Conservation (phyloP, 2,797 vertebrate genomes). For the Eulemur mongoz region DNA sequence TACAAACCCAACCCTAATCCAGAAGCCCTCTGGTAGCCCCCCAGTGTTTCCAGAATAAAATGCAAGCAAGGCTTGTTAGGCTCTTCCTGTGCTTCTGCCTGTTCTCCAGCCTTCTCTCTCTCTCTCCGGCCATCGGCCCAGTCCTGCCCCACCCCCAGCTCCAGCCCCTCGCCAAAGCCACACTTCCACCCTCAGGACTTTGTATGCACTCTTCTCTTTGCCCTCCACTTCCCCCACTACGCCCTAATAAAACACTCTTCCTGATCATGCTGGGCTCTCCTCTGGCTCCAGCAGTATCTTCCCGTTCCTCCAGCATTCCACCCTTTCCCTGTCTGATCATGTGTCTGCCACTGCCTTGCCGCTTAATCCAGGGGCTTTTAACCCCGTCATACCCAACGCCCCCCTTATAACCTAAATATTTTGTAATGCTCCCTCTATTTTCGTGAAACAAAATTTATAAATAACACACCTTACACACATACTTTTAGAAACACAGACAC, state of each 20-base stretch:
- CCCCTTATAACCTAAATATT: neutral
- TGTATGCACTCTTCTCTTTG: neutral
- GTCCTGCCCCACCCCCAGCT: too few species aligned
- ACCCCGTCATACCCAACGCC: neutral
- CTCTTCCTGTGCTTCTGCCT: neutral
- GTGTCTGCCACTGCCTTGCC: neutral
- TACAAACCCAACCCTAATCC: neutral
- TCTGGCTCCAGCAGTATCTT: neutral
- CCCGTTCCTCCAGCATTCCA: neutral
- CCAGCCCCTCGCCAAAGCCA: neutral
- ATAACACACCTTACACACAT: neutral
- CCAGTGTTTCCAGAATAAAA: neutral
- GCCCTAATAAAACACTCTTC: neutral
- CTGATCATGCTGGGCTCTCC: fast-evolving
- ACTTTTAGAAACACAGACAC: neutral
- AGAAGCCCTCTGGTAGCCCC: neutral
- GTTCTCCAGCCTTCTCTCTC: neutral
- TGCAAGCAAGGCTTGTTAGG: neutral
- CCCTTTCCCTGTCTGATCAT: neutral
- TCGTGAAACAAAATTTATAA: neutral
- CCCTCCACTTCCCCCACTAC: neutral
- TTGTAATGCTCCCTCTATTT: neutral
- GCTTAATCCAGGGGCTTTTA: neutral
- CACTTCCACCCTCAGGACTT: neutral
- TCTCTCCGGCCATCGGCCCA: neutral